These are phyloP conservation scores for Rhyzopertha dominica DNA, from an alignment of 1,140 invertebrate genomes.

Conservation along the genomic window DNA sequence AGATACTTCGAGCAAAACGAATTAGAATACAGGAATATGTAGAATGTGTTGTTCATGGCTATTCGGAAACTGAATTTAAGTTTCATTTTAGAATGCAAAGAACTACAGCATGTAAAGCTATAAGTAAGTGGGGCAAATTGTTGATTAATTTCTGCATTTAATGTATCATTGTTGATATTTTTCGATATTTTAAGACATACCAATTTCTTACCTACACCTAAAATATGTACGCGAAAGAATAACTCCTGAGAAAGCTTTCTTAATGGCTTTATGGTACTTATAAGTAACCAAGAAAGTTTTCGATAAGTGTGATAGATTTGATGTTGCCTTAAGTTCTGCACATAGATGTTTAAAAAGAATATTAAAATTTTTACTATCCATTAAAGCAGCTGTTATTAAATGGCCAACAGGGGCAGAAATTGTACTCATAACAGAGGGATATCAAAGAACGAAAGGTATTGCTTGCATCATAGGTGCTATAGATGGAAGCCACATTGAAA, in stretches of 20 bases:
- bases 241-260: conserved; percentile 15
- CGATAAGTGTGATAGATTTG: conserved; percentile 20
- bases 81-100: no score
- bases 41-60: no score
- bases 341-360: neutral
- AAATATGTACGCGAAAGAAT: conserved; percentile 10
- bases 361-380: conserved; percentile 1
- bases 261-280: conserved; percentile 19
- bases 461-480: conserved; percentile 23
- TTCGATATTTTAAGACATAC: no score
- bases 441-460: conserved; percentile 13
- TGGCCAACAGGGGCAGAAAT: conserved; percentile 10
- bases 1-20: no score
- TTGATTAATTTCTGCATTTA: no score
- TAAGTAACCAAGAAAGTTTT: conserved; percentile 22
- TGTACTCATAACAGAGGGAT: conserved; percentile 3
- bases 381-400: conserved; percentile 9
- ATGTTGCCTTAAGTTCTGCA: conserved; percentile 9
- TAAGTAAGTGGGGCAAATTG: no score
- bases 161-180: no score
- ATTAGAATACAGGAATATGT: no score
- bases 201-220: no score
- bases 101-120: no score
- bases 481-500: conserved; percentile 26
- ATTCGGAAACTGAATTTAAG: no score